Evolutionary conservation across 2,113 vertebrate genomes (phyloP).

Genomic region (Cettia cetti): DNA sequence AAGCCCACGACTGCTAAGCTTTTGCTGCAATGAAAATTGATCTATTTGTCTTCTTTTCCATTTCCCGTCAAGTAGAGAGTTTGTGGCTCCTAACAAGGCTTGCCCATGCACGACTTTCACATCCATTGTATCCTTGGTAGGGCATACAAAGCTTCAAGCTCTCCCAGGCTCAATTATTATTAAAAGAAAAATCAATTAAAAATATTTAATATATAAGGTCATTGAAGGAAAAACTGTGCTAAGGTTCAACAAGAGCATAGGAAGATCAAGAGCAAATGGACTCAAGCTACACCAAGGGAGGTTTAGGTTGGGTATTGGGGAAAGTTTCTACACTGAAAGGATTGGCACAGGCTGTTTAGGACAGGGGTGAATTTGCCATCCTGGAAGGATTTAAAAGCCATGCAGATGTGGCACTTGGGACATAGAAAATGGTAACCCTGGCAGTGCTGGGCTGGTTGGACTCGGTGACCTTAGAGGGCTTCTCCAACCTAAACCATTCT

Average conservation of each 20-base stretch:
- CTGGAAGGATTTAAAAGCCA: not conserved
- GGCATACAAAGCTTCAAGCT: not conserved
- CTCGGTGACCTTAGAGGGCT: not conserved
- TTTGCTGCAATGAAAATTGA: conserved; percentile 49
- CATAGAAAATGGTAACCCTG: not conserved
- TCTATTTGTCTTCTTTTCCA: conserved; percentile 45
- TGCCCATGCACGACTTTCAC: not conserved
- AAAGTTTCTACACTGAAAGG: not conserved
- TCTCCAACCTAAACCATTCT: not conserved
- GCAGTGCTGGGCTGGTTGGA: not conserved
- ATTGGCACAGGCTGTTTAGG: not conserved
- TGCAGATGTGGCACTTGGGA: not conserved
- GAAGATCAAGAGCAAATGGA: not conserved
- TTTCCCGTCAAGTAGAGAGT: not conserved
- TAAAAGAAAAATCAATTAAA: not conserved
- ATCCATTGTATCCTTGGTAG: rapidly evolving
- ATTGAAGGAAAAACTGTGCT: not conserved
- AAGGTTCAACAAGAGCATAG: not conserved
- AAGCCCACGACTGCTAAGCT: conserved; percentile 13
- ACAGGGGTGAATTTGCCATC: not conserved
- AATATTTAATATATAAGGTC: not conserved
- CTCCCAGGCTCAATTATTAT: not conserved
- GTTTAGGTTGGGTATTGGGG: not conserved
- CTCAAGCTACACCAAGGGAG: not conserved
- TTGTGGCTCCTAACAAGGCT: conserved; percentile 27